phyloP scores from a whole-genome alignment of 2,113 vertebrate genomes.

The Corythaeola cristata region DNA sequence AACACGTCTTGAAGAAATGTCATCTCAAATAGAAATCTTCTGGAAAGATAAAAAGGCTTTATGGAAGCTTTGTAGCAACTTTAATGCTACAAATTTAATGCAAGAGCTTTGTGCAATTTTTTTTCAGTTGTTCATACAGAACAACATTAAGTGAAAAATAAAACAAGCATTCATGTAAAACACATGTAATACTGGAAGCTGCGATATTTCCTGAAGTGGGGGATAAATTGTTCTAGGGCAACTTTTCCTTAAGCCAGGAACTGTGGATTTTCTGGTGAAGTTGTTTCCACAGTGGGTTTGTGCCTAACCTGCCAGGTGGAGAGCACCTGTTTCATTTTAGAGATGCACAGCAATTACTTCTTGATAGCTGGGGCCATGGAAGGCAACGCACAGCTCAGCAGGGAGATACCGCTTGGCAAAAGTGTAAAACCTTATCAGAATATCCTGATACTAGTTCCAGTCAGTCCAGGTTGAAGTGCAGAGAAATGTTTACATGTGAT shows the following conservation, averaged over 20 bases:
- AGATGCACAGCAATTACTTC: too few relatives aligned
- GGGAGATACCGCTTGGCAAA: not conserved
- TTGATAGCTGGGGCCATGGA: not conserved
- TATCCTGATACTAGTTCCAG: not conserved
- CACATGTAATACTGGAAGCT: not conserved
- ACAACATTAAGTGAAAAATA: not conserved
- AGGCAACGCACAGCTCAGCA: fast-evolving
- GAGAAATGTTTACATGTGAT: not conserved
- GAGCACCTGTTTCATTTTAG: fast-evolving
- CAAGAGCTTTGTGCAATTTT: not conserved
- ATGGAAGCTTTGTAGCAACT: not conserved
- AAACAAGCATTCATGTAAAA: not conserved
- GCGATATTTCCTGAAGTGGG: not conserved
- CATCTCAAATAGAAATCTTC: not conserved
- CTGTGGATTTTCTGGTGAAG: not conserved
- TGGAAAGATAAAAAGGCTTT: not conserved
- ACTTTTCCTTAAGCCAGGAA: not conserved
- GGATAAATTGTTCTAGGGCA: not conserved
- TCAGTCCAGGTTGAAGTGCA: not conserved
- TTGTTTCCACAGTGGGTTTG: not conserved
- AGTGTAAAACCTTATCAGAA: not conserved
- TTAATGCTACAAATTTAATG: not conserved
- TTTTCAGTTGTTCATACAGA: not conserved
- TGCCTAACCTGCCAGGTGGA: not conserved
- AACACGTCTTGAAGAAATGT: not conserved